Conservation (phyloP, 2,113 vertebrate genomes). For the Pterocles gutturalis region DNA sequence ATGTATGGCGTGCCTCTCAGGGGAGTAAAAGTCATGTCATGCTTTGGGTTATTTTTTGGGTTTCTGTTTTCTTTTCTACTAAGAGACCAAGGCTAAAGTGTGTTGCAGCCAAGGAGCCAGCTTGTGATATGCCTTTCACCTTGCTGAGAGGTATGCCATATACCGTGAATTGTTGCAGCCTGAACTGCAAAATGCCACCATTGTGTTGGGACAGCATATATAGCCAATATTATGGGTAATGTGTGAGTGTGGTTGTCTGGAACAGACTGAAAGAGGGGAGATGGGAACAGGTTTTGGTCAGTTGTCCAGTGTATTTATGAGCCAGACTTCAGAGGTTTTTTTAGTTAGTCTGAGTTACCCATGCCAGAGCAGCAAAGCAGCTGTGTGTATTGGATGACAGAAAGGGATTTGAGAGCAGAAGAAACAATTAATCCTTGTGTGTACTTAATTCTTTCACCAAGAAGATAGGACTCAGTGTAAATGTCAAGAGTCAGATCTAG, state of each 20-base stretch:
- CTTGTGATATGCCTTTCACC: not conserved
- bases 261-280: not conserved
- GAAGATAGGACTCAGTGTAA: not conserved
- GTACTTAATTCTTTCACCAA: not conserved
- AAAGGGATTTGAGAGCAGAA: not conserved
- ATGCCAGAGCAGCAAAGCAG: not conserved
- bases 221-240: not conserved
- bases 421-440: not conserved
- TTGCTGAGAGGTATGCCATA: not conserved
- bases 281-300: not conserved
- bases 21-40: not conserved
- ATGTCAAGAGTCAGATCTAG: conserved; percentile 1
- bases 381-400: not conserved
- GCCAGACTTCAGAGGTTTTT: not conserved
- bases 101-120: not conserved
- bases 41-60: not conserved
- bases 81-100: not conserved
- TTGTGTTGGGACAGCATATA: not conserved
- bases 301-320: not conserved
- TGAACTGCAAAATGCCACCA: not conserved
- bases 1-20: not conserved
- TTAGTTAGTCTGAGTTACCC: not conserved
- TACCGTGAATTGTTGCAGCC: not conserved
- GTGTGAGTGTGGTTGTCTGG: not conserved
- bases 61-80: not conserved